phyloP scores from a whole-genome alignment of 2,113 vertebrate species.

The Bungarus multicinctus region DNA sequence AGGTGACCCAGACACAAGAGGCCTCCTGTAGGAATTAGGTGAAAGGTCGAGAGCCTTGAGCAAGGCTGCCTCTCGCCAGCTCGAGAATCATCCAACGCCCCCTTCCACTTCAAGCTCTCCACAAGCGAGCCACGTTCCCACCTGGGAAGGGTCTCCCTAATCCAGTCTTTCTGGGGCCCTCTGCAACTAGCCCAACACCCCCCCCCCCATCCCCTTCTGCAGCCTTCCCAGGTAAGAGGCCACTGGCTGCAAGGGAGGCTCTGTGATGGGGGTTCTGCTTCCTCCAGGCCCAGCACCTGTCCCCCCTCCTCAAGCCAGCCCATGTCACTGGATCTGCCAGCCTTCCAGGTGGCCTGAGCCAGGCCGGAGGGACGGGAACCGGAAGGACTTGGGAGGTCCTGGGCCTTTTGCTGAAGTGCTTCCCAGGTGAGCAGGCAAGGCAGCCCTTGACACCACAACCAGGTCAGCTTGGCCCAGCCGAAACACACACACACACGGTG shows the following conservation, averaged over 20 bases:
- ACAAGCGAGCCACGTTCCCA: fast-evolving
- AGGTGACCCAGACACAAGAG: not conserved
- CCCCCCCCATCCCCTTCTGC: no score
- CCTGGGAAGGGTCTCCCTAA: not conserved
- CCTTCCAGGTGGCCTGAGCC: not conserved
- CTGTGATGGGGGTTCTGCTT: not conserved
- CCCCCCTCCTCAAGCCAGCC: not conserved
- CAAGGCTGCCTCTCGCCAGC: not conserved
- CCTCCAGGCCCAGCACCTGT: fast-evolving
- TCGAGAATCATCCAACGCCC: no score
- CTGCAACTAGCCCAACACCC: not conserved
- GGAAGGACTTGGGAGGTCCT: not conserved
- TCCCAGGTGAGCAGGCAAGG: not conserved
- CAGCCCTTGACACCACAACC: not conserved
- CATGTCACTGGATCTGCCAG: not conserved
- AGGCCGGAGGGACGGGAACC: not conserved
- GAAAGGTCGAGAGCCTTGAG: not conserved
- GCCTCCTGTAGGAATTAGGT: not conserved
- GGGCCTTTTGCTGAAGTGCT: not conserved
- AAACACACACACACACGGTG: no score
- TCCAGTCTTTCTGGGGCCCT: not conserved
- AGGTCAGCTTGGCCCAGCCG: not conserved
- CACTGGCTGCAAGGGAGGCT: not conserved
- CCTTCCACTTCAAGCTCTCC: not conserved
- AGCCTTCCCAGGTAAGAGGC: not conserved